A percentile compares a stretch with the other conserved stretches of the same genome.
Conservation (phyloP, 1,140 invertebrate species). For the Drosophila kanapiae region DNA sequence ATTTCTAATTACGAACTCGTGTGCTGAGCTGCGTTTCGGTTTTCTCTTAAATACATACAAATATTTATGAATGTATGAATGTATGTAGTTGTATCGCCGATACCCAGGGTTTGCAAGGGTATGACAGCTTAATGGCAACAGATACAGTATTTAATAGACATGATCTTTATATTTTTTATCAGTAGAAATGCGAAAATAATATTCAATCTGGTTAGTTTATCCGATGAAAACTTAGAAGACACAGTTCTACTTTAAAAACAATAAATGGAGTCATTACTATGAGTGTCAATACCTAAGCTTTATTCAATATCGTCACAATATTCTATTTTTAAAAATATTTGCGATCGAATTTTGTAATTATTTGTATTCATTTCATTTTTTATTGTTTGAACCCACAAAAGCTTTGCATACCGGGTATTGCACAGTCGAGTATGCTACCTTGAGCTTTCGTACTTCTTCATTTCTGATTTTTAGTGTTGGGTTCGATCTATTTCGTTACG, state of each 20-base stretch:
- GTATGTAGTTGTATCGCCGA: neutral
- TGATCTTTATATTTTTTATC: neutral
- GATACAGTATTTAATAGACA: neutral
- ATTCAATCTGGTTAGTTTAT: no score
- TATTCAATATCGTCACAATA: no score
- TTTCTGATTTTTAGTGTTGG: constrained; percentile 36
- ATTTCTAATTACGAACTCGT: constrained; percentile 81
- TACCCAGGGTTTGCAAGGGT: neutral
- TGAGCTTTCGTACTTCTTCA: constrained; percentile 5
- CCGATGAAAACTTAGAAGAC: no score
- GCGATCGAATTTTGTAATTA: no score
- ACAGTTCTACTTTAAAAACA: no score
- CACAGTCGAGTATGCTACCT: neutral
- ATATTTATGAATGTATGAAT: neutral
- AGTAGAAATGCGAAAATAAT: neutral
- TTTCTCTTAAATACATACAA: constrained; percentile 16
- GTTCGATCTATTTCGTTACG: constrained; percentile 75
- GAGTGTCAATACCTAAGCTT: no score
- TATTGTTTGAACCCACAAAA: no score
- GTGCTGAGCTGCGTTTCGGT: constrained; percentile 57
- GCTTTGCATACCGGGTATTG: neutral
- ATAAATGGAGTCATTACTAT: no score
- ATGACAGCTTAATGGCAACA: neutral
- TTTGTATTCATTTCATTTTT: neutral
- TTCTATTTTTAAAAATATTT: no score